Conservation (phyloP, 2,797 vertebrate genomes). For the Rhinella marina region DNA sequence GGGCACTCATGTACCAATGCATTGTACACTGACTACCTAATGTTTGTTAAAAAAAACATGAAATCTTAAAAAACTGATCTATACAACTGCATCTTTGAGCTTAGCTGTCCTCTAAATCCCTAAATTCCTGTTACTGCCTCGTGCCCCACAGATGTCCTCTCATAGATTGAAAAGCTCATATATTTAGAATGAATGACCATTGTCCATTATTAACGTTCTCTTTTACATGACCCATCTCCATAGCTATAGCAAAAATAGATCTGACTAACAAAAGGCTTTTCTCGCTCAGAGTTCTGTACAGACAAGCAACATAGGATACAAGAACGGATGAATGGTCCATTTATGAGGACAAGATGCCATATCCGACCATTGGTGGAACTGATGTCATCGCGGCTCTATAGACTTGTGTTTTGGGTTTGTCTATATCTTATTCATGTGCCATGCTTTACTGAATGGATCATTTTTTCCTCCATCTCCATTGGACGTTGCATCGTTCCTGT, state of each 20-base stretch:
- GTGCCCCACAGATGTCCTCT: slow-evolving; percentile 16
- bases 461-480: background rate
- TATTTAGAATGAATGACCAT: slow-evolving; percentile 24
- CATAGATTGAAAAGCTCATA: background rate
- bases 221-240: slow-evolving; percentile 13
- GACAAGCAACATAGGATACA: slow-evolving; percentile 3
- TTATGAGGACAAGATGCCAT: slow-evolving; percentile 22
- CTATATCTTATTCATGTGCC: background rate
- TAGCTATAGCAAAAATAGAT: slow-evolving; percentile 41
- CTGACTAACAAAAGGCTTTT: slow-evolving; percentile 23
- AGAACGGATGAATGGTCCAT: slow-evolving; percentile 36
- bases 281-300: background rate
- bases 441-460: background rate
- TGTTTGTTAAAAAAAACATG: background rate
- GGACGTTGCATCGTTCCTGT: background rate
- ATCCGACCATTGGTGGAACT: slow-evolving; percentile 10
- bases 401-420: background rate
- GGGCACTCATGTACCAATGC: no score
- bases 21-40: no score
- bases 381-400: slow-evolving; percentile 31
- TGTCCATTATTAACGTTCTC: slow-evolving; percentile 8
- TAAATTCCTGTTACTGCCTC: background rate
- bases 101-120: background rate
- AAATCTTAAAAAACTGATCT: background rate
- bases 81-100: background rate